Conservation (phyloP, 2,113 vertebrate genomes). For the Alces alces region DNA sequence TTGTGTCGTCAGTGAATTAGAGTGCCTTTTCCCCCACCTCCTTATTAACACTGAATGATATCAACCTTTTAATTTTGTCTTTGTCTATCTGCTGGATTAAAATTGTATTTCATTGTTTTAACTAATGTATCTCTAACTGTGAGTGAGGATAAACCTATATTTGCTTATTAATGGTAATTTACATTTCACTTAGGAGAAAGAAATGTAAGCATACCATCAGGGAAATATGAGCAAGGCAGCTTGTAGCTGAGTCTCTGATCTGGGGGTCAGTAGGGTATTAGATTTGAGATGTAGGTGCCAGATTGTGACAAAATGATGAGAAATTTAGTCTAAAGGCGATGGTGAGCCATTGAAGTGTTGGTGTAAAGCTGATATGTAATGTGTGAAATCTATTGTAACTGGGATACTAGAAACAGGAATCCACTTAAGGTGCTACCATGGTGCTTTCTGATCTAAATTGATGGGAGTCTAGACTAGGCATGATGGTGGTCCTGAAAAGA, state of each 20-base stretch:
- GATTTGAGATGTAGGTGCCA: neutral
- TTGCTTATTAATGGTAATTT: neutral
- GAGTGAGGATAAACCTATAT: neutral
- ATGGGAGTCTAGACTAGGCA: neutral
- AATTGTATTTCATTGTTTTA: neutral
- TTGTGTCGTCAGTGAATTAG: neutral
- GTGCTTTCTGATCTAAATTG: neutral
- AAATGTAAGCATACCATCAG: neutral
- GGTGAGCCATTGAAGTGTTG: neutral
- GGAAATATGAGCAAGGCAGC: neutral
- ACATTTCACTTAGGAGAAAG: neutral
- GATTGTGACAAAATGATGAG: neutral
- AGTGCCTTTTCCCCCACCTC: neutral
- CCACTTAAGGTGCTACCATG: neutral
- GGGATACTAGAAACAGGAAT: neutral
- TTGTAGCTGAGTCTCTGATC: neutral
- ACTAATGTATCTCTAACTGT: neutral
- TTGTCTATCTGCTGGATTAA: neutral
- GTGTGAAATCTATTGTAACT: neutral
- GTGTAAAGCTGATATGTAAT: neutral
- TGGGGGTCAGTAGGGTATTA: neutral
- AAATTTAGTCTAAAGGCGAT: neutral
- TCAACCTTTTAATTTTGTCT: neutral
- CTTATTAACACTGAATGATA: neutral
- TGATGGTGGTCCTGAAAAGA: neutral